Conservation (phyloP, 1,140 invertebrate species). For the Euura saliciscinereae region DNA sequence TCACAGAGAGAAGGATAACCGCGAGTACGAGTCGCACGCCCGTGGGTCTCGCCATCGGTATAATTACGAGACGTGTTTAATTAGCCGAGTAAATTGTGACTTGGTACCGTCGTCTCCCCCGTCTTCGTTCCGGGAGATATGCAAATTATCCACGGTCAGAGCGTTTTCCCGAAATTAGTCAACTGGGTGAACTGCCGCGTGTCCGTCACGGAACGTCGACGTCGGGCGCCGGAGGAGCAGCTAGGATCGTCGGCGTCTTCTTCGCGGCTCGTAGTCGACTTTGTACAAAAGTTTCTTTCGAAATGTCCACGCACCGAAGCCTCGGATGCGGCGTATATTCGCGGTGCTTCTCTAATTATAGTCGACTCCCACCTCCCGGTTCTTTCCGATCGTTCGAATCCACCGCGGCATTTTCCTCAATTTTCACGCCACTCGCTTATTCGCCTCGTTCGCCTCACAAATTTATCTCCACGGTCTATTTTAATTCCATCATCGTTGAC, state of each 20-base stretch:
- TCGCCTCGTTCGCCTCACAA: not conserved
- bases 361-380: constrained; percentile 39
- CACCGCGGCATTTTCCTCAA: not conserved
- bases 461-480: constrained; percentile 28
- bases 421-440: not conserved
- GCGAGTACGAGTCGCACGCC: not conserved
- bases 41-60: not conserved
- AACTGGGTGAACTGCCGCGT: no score
- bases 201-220: no score
- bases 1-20: not conserved
- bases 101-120: not conserved
- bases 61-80: not conserved
- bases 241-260: not conserved
- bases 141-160: not conserved
- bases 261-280: constrained; percentile 24
- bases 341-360: constrained; percentile 43
- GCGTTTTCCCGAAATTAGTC: not conserved
- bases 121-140: not conserved
- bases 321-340: constrained; percentile 27
- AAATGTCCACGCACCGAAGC: constrained; percentile 33
- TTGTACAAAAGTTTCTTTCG: constrained; percentile 36
- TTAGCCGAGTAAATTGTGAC: not conserved
- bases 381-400: not conserved
- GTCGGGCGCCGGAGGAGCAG: not conserved
- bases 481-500: constrained; percentile 36